Conservation (phyloP, 2,797 vertebrate genomes). For the Mus caroli region DNA sequence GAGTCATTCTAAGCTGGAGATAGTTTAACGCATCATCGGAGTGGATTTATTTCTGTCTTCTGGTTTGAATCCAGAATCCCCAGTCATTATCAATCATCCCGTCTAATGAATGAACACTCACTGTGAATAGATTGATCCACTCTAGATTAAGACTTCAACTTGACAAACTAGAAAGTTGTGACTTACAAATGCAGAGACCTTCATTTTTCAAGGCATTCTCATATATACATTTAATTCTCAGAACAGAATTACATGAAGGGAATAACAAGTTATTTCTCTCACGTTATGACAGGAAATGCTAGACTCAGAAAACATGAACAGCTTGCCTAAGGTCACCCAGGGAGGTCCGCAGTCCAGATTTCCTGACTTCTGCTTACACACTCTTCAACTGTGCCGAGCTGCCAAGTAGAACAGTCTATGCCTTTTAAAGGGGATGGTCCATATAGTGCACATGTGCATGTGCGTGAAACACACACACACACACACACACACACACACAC, state of each 20-base stretch:
- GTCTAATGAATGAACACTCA: constrained; percentile 76
- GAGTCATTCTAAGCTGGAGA: constrained; percentile 65
- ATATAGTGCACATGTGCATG: not conserved
- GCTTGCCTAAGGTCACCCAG: constrained; percentile 33
- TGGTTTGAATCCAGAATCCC: constrained; percentile 75
- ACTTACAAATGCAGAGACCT: constrained; percentile 9
- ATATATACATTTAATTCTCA: constrained; percentile 8
- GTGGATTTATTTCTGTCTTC: constrained; percentile 72
- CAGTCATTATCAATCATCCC: constrained; percentile 73
- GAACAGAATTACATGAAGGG: not conserved
- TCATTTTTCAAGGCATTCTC: not conserved
- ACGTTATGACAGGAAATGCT: not conserved
- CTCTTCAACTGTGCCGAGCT: not conserved
- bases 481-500: not conserved
- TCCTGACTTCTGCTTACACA: constrained; percentile 40
- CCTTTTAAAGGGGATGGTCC: constrained; percentile 28
- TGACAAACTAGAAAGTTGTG: constrained; percentile 67
- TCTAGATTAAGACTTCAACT: constrained; percentile 69
- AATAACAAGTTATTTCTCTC: not conserved
- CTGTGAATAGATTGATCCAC: constrained; percentile 67
- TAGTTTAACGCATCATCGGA: constrained; percentile 59
- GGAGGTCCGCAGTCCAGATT: not conserved
- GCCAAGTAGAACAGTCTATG: constrained; percentile 25
- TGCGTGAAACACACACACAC: not conserved
- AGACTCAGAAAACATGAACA: constrained; percentile 1